These are phyloP conservation scores for Hetaerina titia DNA, from an alignment of 2,888 invertebrate genomes.

Conservation along the genomic window DNA sequence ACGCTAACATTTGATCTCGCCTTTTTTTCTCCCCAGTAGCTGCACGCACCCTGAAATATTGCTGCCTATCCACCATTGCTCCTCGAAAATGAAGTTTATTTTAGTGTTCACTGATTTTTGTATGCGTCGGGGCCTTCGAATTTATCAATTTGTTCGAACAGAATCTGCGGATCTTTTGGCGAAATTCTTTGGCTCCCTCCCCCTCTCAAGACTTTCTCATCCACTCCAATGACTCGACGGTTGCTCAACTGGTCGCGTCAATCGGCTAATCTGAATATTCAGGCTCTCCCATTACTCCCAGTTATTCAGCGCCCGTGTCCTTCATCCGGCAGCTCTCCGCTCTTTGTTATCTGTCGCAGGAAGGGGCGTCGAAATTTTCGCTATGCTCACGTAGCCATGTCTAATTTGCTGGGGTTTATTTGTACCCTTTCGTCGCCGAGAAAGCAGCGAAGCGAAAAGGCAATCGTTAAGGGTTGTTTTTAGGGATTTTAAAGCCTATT, in stretches of 20 bases:
- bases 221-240: neutral
- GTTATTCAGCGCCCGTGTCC: neutral
- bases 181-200: neutral
- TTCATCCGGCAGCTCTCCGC: neutral
- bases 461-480: neutral
- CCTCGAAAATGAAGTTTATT: no score
- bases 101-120: no score
- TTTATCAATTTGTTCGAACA: no score
- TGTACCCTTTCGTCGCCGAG: neutral
- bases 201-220: neutral
- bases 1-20: no score
- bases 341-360: neutral
- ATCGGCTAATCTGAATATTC: constrained; percentile 3
- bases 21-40: no score
- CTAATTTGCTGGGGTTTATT: neutral
- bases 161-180: no score
- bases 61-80: no score
- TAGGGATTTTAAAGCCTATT: neutral
- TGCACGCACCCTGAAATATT: no score
- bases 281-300: constrained; percentile 6
- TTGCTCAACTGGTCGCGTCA: neutral
- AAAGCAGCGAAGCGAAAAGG: neutral
- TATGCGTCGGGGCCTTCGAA: no score
- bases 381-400: neutral
- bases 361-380: neutral